phyloP scores from a whole-genome alignment of 2,113 vertebrate genomes.

The Petroica traversi region DNA sequence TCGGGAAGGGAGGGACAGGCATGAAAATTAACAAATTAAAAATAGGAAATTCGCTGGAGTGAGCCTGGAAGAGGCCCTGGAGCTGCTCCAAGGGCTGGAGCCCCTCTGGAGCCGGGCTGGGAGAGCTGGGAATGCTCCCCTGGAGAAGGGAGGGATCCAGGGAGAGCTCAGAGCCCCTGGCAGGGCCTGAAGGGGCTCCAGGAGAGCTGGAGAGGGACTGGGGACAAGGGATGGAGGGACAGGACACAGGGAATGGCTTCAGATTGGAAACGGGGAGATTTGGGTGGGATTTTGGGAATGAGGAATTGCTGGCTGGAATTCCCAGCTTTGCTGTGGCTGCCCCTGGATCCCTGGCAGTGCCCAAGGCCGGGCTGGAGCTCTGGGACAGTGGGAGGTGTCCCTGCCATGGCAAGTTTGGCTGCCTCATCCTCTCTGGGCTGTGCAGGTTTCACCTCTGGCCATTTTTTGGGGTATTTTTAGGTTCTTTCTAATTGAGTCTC shows the following conservation, averaged over 20 bases:
- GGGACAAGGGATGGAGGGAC: no score
- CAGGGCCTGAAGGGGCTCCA: background rate
- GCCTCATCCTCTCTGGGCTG: no score
- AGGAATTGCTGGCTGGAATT: background rate
- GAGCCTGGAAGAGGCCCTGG: rapidly evolving
- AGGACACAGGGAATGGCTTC: no score
- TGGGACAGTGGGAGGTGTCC: no score
- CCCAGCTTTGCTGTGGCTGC: background rate
- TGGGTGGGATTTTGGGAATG: no score
- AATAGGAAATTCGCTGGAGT: rapidly evolving
- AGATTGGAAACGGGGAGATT: no score
- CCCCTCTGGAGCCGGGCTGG: background rate
- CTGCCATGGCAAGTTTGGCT: no score
- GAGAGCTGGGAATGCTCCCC: background rate
- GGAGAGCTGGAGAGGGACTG: background rate
- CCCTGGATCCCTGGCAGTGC: background rate
- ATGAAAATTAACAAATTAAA: rapidly evolving
- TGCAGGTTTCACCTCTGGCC: background rate
- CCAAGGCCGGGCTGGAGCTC: background rate
- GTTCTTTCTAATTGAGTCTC: background rate
- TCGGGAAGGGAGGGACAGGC: background rate
- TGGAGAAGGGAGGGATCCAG: background rate
- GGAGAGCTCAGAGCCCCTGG: background rate
- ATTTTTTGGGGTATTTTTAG: rapidly evolving
- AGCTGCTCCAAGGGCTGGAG: background rate